phyloP scores from a whole-genome alignment of 2,888 invertebrate species.

The Euplexia lucipara region DNA sequence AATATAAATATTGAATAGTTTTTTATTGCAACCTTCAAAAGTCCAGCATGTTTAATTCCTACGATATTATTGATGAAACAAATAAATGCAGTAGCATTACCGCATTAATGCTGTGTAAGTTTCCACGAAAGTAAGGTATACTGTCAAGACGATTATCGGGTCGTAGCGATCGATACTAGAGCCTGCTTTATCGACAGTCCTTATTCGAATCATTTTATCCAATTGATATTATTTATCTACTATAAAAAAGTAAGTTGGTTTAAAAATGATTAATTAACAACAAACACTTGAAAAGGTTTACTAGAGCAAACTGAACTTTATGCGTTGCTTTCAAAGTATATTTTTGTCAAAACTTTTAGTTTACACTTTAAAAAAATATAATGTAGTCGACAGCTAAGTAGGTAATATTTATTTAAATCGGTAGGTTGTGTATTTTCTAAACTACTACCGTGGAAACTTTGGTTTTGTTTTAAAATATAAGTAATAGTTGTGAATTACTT shows the following conservation, averaged over 20 bases:
- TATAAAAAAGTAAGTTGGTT: too few species aligned
- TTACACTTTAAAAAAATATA: too few species aligned
- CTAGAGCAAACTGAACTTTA: too few species aligned
- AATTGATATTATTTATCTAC: too few species aligned
- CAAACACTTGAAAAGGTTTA: too few species aligned
- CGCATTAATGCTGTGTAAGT: background rate
- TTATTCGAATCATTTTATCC: too few species aligned
- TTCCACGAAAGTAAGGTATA: slow-evolving; percentile 6
- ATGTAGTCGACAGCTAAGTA: too few species aligned
- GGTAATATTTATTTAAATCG: slow-evolving; percentile 22
- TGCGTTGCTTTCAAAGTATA: too few species aligned
- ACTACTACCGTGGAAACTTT: slow-evolving; percentile 8
- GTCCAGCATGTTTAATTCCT: background rate
- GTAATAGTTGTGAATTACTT: background rate
- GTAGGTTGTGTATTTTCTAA: slow-evolving; percentile 10
- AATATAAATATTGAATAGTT: too few species aligned
- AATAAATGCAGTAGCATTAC: background rate
- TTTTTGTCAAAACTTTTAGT: too few species aligned
- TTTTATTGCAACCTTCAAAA: too few species aligned
- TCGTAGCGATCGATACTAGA: slow-evolving; percentile 22
- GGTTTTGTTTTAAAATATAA: background rate
- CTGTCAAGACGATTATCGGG: slow-evolving; percentile 11
- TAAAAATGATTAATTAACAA: too few species aligned
- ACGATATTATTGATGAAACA: background rate
- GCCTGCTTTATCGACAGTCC: slow-evolving; percentile 44